Conservation (phyloP, 1,140 invertebrate genomes). For the Panulirus ornatus region DNA sequence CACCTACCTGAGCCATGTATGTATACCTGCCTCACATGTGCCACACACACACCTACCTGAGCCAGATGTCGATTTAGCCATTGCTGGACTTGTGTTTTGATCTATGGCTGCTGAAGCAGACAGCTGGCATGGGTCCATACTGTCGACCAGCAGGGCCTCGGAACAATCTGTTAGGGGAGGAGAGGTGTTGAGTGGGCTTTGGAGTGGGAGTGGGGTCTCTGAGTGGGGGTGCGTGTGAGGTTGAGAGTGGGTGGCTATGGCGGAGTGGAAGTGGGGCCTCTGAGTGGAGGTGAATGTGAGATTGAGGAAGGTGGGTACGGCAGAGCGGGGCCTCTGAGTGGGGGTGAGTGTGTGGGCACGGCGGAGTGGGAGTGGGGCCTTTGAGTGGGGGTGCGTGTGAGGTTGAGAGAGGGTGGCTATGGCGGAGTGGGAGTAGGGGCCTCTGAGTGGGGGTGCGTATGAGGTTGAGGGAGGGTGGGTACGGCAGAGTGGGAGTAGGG, state of each 20-base stretch:
- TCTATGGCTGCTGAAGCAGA: conserved; percentile 59
- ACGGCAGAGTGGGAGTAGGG: no score
- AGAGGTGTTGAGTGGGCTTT: no score
- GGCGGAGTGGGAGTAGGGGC: no score
- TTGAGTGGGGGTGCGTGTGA: no score
- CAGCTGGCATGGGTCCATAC: conserved; percentile 41
- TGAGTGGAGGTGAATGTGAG: neutral
- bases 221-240: neutral
- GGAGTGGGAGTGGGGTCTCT: neutral
- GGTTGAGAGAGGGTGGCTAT: no score
- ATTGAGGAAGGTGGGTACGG: neutral
- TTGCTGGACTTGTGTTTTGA: conserved; percentile 1
- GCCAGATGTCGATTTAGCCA: conserved; percentile 24
- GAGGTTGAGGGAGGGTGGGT: no score
- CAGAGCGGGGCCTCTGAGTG: neutral
- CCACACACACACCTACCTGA: conserved; percentile 31
- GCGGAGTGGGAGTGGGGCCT: no score
- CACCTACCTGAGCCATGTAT: neutral
- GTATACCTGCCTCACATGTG: conserved; percentile 33
- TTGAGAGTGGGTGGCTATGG: no score
- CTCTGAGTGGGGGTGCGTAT: no score
- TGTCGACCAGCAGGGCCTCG: conserved; percentile 14
- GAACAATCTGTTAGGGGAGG: conserved; percentile 37
- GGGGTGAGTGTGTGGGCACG: neutral
- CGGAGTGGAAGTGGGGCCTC: neutral